Percentiles rank a stretch among this genome's conserved stretches.
Conservation (phyloP, 2,888 invertebrate genomes). For the Amblyteles armatorius region DNA sequence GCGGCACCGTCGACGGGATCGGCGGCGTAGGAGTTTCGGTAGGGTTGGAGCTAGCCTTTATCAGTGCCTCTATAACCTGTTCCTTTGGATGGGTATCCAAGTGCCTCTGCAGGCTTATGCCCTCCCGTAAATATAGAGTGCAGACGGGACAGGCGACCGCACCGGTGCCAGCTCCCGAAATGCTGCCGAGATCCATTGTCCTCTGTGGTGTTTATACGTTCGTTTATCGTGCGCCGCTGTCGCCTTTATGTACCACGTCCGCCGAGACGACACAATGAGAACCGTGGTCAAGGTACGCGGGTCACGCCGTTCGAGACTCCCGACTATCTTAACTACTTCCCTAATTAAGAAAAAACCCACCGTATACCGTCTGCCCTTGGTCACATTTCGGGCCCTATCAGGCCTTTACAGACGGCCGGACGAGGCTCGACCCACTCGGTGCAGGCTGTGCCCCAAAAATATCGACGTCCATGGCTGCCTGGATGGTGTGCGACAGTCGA, state of each 20-base stretch:
- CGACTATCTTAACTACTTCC: slow-evolving; percentile 54
- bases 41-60: slow-evolving; percentile 83
- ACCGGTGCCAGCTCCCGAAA: slow-evolving; percentile 72
- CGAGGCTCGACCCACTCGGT: slow-evolving; percentile 75
- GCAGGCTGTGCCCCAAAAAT: slow-evolving; percentile 82
- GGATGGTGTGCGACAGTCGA: slow-evolving; percentile 69
- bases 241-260: slow-evolving; percentile 27
- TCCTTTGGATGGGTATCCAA: slow-evolving; percentile 95
- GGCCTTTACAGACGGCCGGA: slow-evolving; percentile 75
- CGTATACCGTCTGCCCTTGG: slow-evolving; percentile 68
- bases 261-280: slow-evolving; percentile 58
- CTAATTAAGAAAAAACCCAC: slow-evolving; percentile 67
- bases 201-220: slow-evolving; percentile 1
- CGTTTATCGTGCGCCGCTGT: slow-evolving; percentile 18
- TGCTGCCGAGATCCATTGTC: slow-evolving; percentile 70
- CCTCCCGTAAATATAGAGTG: slow-evolving; percentile 93
- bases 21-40: slow-evolving; percentile 66
- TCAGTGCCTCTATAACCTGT: slow-evolving; percentile 93
- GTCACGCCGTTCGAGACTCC: slow-evolving; percentile 50
- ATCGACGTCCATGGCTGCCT: slow-evolving; percentile 84
- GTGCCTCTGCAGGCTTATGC: slow-evolving; percentile 92
- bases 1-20: slow-evolving; percentile 59
- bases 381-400: slow-evolving; percentile 78
- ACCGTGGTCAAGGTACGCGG: slow-evolving; percentile 39
- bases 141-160: slow-evolving; percentile 91